These are phyloP conservation scores for Tenualosa thibaudeaui DNA, from an alignment of 2,797 vertebrate genomes.

Conservation along the genomic window DNA sequence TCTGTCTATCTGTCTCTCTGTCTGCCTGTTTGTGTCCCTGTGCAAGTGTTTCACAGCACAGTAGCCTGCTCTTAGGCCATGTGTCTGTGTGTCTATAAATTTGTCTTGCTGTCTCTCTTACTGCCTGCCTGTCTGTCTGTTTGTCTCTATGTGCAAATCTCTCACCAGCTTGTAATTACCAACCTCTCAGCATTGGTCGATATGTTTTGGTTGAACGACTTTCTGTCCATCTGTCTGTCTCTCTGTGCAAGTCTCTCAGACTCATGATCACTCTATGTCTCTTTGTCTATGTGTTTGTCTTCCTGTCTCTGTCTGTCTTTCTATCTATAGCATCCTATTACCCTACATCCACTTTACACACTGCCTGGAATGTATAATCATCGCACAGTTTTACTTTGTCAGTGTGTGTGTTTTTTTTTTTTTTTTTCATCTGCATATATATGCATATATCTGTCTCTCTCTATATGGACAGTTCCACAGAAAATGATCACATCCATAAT, in stretches of 20 bases:
- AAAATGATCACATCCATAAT: no score
- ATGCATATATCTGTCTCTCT: no score
- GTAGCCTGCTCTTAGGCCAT: neutral
- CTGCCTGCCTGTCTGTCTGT: neutral
- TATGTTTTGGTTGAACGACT: neutral
- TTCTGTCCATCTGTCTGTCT: neutral
- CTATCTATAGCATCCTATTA: no score
- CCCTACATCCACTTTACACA: no score
- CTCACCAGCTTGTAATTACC: neutral
- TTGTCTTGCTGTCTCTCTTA: neutral
- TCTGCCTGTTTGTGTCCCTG: neutral
- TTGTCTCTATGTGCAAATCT: neutral
- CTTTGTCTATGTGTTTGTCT: neutral
- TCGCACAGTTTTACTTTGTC: no score
- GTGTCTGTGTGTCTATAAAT: neutral
- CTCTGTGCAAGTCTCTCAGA: neutral
- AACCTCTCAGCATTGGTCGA: no score
- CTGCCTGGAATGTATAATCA: no score
- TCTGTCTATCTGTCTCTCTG: neutral
- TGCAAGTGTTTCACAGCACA: neutral
- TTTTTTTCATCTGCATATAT: no score
- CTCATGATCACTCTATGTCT: neutral
- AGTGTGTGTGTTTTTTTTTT: no score
- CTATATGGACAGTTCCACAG: no score
- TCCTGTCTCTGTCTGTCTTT: neutral